Base-by-base conservation (phyloP, 2,888 invertebrate genomes). In the Macaria liturata region DNA sequence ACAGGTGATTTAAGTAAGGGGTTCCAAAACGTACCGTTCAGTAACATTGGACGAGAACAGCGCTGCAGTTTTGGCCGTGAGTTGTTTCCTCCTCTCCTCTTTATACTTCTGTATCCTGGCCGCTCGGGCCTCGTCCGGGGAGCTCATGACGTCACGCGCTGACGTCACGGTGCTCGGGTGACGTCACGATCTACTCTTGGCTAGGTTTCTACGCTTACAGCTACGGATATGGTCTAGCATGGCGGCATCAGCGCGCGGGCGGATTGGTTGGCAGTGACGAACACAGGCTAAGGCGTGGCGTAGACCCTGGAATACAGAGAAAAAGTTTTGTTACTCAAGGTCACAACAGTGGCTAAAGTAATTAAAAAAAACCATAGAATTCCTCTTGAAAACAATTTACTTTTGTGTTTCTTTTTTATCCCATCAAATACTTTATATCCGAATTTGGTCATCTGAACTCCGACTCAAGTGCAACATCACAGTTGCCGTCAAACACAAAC, bases 61-160 rank as follows among this genome's bases (percentile, higher is more conserved):
- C 59, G 87, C 84, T 44, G 90, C 89, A 49, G 91, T 89, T 70
- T 93, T 93, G n/a, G 93, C 93, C 43, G 94, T 94, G 62, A 95
- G 86, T 80, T 95, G 95, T 71, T 93, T 93, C 62, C 95, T 92
- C 55, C 96, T 90, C 76, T 95, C 95, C 74, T 95, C 95, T 80
- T 96, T 96, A 83, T 95, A 95, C 70, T 93, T 93, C 71, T 94
- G 94, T 72, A 95, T 94, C 76, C 95, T 91, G 82, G 94, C 94
- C 77, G 93, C 91, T 66, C 93, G 86, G 79, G 88, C 92, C 80
- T 92, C 92, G 68, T 92, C 92, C 62, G 81, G 84, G 60, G 87
- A 83, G 66, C 78, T 91, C 91, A 91, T 91, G 76, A 71, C 78
- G 88, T 88, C 89, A 87, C 84, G 85, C 76, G 47, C 81, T 74